These are phyloP conservation scores for Temnopleurus reevesii DNA, from an alignment of 53 echinoderm and acorn worm species.

Conservation along the genomic window DNA sequence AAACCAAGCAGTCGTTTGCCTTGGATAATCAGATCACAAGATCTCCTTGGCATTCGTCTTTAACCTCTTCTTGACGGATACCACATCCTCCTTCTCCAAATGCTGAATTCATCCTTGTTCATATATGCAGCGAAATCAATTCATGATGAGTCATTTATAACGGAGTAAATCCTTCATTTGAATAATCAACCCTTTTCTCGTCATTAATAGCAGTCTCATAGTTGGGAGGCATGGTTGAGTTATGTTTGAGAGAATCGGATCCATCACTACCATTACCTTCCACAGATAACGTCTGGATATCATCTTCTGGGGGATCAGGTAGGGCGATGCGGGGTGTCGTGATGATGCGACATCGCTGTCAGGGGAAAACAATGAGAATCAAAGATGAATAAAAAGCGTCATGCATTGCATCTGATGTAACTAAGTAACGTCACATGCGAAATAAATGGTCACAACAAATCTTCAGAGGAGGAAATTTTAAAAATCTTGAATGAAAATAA, in stretches of 20 bases:
- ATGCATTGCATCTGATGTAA: too few relatives aligned
- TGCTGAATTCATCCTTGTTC: background rate
- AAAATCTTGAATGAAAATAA: too few relatives aligned
- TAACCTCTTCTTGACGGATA: too few relatives aligned
- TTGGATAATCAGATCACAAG: too few relatives aligned
- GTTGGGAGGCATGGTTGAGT: slow-evolving; percentile 28
- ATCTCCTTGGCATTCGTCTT: background rate
- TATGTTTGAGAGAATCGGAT: slow-evolving; percentile 26
- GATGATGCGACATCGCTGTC: slow-evolving; percentile 64
- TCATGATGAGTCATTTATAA: background rate
- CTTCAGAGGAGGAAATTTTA: too few relatives aligned
- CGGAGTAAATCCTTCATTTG: slow-evolving; percentile 33
- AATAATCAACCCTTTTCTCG: background rate
- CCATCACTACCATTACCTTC: slow-evolving; percentile 44
- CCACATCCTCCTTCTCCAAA: too few relatives aligned
- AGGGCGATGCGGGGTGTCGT: slow-evolving; percentile 56
- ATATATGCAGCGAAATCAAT: background rate
- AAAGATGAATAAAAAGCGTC: too few relatives aligned
- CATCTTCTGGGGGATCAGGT: slow-evolving; percentile 32
- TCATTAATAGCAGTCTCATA: background rate
- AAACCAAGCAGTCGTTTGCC: too few relatives aligned
- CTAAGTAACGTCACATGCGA: too few relatives aligned
- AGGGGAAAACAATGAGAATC: background rate
- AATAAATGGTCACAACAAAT: too few relatives aligned
- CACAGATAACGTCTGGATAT: slow-evolving; percentile 34